Conservation (phyloP, 1,140 invertebrate genomes). For the Drosophila erecta region DNA sequence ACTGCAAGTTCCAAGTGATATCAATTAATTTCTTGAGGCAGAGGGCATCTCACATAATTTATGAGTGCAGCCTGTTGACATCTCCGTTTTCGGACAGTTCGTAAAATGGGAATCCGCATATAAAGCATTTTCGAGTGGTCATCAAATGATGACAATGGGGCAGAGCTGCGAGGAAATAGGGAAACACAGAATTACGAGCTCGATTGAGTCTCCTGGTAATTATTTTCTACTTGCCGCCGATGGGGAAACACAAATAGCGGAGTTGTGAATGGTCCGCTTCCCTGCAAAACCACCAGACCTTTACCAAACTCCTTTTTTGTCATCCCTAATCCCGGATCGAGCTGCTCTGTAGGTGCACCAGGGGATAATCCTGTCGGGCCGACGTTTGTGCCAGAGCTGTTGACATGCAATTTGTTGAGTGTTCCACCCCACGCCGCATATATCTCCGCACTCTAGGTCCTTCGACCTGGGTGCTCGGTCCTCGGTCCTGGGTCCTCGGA, state of each 20-base stretch:
- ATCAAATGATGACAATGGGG: constrained; percentile 48
- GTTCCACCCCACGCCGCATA: constrained; percentile 42
- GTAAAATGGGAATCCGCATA: constrained; percentile 30
- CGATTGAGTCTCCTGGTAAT: constrained; percentile 67
- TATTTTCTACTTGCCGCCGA: constrained; percentile 42
- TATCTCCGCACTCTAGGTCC: constrained; percentile 32
- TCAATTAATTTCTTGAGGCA: constrained; percentile 73
- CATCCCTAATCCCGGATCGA: constrained; percentile 60
- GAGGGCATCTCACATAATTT: too few species aligned
- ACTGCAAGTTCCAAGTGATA: constrained; percentile 65
- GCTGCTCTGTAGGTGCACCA: constrained; percentile 39
- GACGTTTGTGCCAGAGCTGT: constrained; percentile 67
- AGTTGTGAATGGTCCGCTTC: constrained; percentile 5
- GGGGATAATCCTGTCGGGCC: constrained; percentile 62
- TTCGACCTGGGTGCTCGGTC: constrained; percentile 16
- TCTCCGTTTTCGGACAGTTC: constrained; percentile 69
- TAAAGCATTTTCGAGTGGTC: constrained; percentile 35
- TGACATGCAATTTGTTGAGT: constrained; percentile 80
- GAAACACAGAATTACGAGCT: constrained; percentile 63
- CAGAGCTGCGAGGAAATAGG: not conserved
- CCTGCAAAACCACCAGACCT: not conserved
- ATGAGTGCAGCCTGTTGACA: constrained; percentile 76
- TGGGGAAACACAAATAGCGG: constrained; percentile 30
- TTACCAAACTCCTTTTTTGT: constrained; percentile 48
- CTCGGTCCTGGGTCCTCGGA: constrained; percentile 12